Base-by-base conservation (phyloP, 2,113 vertebrate genomes). In the Vulpes ferrilata region DNA sequence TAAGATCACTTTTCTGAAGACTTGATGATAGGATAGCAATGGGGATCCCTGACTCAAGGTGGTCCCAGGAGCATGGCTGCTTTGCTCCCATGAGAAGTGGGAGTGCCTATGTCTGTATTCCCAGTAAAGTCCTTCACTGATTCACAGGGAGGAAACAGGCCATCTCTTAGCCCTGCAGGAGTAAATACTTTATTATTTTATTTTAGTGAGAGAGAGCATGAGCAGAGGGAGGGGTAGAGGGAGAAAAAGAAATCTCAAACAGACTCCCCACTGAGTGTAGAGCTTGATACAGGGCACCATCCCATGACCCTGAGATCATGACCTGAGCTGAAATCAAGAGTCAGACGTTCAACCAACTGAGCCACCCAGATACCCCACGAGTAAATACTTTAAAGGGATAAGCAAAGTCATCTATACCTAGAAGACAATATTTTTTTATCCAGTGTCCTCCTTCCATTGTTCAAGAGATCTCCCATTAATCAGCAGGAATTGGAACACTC, bases 11-110 rank as follows among this genome's bases (percentile, higher is more conserved):
- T 55, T 90, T 55, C n/a, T 90, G 12, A 55, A 51, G 64, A 51
- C 74, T 10, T 30, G 7, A 51, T 73, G 64, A 67, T n/a, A 55
- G 35, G 35, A 65, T 35, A 35, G 5, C 22, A 12, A 1, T 12
- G 27, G 27, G 23, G 5, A 73, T 8, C 19, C 2, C 35, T 81
- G 43, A 55, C 43, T 43, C 3, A 15, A 20, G 48, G 27, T 87
- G 48, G 10, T 38, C 23, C 48, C 59, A 25, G 15, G 17, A 20
- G 11, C 43, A 65, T 23, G 15, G 38, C 51, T 85, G 60, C 17
- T 17, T 17, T 8, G 9, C 30, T 51, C 17, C 16, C 64, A 16
- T 6, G 11, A 43, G 1, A 1, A 4, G 35, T 19, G 1, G 67
- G n/a, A 9, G 2, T 23, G 16, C 81, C 95, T 71, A 13, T 71